Evolutionary conservation across 2,888 invertebrate genomes (phyloP).

Genomic region (Drosophila flavopinicola): DNA sequence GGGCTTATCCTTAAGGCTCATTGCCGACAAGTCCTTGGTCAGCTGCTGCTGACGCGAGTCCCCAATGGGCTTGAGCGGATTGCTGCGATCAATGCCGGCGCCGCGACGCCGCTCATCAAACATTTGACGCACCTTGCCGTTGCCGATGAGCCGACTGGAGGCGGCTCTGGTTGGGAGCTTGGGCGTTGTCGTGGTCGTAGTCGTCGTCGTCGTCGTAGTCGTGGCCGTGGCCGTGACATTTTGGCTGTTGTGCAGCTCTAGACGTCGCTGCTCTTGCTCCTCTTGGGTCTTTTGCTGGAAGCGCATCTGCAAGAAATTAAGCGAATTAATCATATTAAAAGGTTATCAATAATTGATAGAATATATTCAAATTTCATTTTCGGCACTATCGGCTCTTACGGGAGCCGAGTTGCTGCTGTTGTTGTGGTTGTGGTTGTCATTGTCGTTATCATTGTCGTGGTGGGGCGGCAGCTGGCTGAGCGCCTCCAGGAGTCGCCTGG

Average conservation of each 20-base stretch:
- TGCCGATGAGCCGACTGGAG: slow-evolving; percentile 65
- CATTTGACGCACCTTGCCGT: slow-evolving; percentile 90
- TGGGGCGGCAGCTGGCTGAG: slow-evolving; percentile 82
- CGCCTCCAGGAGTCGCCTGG: slow-evolving; percentile 85
- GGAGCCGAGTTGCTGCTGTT: slow-evolving; percentile 66
- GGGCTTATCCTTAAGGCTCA: slow-evolving; percentile 63
- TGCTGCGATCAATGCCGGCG: slow-evolving; percentile 92
- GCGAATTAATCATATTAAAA: not conserved
- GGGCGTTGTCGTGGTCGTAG: too few relatives aligned
- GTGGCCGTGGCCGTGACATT: slow-evolving; percentile 9
- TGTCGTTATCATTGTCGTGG: slow-evolving; percentile 62
- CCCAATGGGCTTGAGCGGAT: slow-evolving; percentile 91
- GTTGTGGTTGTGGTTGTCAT: slow-evolving; percentile 64
- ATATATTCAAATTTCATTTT: not conserved
- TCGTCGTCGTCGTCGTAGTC: too few relatives aligned
- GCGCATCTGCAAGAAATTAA: slow-evolving; percentile 87
- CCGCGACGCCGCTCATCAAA: slow-evolving; percentile 92
- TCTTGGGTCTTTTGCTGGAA: slow-evolving; percentile 93
- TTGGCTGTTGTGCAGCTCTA: slow-evolving; percentile 86
- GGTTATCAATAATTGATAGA: not conserved
- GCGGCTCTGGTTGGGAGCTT: too few relatives aligned
- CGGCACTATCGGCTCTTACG: too few relatives aligned
- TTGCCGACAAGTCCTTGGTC: slow-evolving; percentile 64
- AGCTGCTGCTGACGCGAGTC: slow-evolving; percentile 65
- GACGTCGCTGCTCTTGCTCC: slow-evolving; percentile 91